Conservation (phyloP, 2,888 invertebrate genomes). For the Enchytraeus crypticus region DNA sequence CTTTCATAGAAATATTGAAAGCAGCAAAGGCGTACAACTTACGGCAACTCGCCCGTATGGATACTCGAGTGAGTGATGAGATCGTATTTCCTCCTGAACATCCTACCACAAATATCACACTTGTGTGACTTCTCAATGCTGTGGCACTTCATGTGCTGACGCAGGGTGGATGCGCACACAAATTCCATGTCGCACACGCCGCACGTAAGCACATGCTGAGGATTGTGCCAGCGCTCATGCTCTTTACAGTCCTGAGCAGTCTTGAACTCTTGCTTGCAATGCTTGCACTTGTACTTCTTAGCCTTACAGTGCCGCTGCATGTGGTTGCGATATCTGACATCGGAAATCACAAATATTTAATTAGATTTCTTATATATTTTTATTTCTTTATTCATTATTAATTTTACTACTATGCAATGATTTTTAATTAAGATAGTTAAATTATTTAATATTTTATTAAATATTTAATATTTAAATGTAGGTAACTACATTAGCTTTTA, state of each 20-base stretch:
- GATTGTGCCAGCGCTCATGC: slow-evolving; percentile 13
- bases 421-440: too few relatives aligned
- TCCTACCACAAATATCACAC: slow-evolving; percentile 8
- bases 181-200: slow-evolving; percentile 1
- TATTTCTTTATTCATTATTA: too few relatives aligned
- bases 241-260: slow-evolving; percentile 58
- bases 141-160: slow-evolving; percentile 4
- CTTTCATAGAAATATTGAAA: too few relatives aligned
- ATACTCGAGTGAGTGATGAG: slow-evolving; percentile 89
- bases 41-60: slow-evolving; percentile 85
- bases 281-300: slow-evolving; percentile 54
- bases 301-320: slow-evolving; percentile 57
- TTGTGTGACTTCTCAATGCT: slow-evolving; percentile 2
- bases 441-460: too few relatives aligned
- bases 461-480: too few relatives aligned
- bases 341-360: not conserved
- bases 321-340: slow-evolving; percentile 37
- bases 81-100: slow-evolving; percentile 31
- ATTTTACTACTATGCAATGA: too few relatives aligned
- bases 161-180: slow-evolving; percentile 1
- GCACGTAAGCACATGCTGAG: not conserved
- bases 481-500: too few relatives aligned
- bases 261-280: slow-evolving; percentile 56
- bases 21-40: slow-evolving; percentile 43
- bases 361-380: not conserved